These are phyloP conservation scores for Sebastes minor DNA, from an alignment of 2,797 vertebrate species.

Conservation along the genomic window DNA sequence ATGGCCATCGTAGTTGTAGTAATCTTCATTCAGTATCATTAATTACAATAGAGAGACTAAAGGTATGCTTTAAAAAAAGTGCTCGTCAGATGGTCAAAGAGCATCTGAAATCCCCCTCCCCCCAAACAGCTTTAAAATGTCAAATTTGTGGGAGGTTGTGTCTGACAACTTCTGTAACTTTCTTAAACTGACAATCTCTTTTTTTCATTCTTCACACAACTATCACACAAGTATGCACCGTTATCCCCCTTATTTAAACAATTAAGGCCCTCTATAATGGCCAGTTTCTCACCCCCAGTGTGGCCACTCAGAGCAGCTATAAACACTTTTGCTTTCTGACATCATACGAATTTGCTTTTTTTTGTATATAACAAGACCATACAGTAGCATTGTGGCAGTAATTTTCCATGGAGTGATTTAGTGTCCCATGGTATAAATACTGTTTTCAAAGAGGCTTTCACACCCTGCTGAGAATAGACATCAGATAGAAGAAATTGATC, in stretches of 20 bases:
- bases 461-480: neutral
- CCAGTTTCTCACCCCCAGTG: neutral
- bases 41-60: neutral
- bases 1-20: neutral
- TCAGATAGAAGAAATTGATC: neutral
- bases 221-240: neutral
- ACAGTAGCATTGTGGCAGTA: neutral
- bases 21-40: neutral
- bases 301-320: neutral
- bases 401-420: neutral
- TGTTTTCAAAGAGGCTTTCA: neutral
- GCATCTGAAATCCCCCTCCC: too few relatives aligned
- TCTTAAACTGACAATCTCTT: too few relatives aligned
- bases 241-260: neutral
- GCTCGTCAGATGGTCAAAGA: neutral
- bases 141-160: too few relatives aligned
- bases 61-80: neutral
- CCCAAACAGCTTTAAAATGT: too few relatives aligned
- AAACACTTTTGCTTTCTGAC: neutral
- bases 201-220: too few relatives aligned
- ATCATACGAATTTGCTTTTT: neutral
- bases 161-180: too few relatives aligned
- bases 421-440: neutral
- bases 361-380: neutral
- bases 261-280: neutral